phyloP scores from a whole-genome alignment of 2,113 vertebrate genomes.

The Rissa tridactyla region DNA sequence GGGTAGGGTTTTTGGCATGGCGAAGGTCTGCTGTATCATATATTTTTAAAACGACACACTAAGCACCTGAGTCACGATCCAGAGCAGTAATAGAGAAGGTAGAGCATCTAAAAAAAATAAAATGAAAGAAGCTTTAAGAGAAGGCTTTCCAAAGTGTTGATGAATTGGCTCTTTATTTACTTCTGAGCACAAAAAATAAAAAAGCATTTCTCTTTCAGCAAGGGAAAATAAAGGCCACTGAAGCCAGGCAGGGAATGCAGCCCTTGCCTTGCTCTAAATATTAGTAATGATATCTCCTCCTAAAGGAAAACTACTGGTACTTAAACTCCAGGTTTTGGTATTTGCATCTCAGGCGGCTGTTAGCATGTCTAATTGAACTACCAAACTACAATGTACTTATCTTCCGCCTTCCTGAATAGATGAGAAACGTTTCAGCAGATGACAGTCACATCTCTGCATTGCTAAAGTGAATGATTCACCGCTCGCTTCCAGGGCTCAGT shows the following conservation, averaged over 20 bases:
- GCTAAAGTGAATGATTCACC: not conserved
- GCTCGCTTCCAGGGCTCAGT: not conserved
- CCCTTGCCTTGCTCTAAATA: not conserved
- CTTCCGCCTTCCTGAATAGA: not conserved
- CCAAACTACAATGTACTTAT: not conserved
- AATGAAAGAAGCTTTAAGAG: not conserved
- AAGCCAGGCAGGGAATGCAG: not conserved
- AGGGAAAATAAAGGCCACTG: not conserved
- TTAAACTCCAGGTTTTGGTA: not conserved
- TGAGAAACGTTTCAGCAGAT: not conserved
- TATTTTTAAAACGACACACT: not conserved
- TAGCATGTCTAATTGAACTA: not conserved
- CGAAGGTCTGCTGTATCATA: not conserved
- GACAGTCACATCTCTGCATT: not conserved
- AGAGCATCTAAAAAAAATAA: not conserved
- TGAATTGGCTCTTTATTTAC: not conserved
- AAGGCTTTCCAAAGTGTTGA: not conserved
- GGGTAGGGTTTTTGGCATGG: not conserved
- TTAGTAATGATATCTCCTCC: not conserved
- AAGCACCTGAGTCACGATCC: not conserved
- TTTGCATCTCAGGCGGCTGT: constrained; percentile 25
- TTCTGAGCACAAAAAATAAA: not conserved
- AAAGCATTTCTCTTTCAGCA: not conserved
- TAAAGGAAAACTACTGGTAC: not conserved
- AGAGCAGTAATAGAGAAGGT: not conserved